Base-by-base conservation (phyloP, 1,140 invertebrate species). In the Formica selysi region DNA sequence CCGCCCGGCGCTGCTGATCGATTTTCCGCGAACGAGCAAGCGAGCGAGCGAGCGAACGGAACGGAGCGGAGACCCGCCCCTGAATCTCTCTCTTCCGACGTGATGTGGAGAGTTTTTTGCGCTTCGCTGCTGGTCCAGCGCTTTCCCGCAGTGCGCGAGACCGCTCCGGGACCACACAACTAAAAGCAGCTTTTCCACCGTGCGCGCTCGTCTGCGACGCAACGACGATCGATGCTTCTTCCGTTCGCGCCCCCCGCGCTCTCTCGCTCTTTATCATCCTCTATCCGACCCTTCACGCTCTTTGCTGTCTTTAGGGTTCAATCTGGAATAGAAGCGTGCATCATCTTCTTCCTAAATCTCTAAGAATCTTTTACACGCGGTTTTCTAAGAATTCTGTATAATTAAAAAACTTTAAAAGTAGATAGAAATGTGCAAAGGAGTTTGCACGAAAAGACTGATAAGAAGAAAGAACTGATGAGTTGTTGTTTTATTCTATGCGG, bases 1-100 rank as follows among this genome's bases (percentile, higher is more conserved):
- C 70, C 88, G 85, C 87, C 88, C 79, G 87, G 79, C 67, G 67
- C 70, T 68, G 79, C 79, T 81, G 79, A 81, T 81, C 79, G 79
- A 81, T 81, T 81, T 81, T 81, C 54, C 79, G 54, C 67, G 67
- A 80, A 51, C 76, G 64, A 54, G 54, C 57, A 57, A 48, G 11
- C 44, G 44, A 44, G 41, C 44, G 44, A 48, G 11, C 44, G 44
- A 44, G 41, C 44, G 44, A 48, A 11, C 59, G 57, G 19, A 76
- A 51, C 79, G 51, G 36, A 70, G 67, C 76, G 51, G 38, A 83
- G 79, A 83, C 79, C 79, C 79, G 68, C 79, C 79, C 68, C 79
- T 83, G 68, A 74, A 73, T 83, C 68, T 48, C 68, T 61, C 54
- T 83, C 16, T 38, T 73, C 68, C 19, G 13, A 73, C 32, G 19